A percentile compares a stretch with the other conserved stretches of the same genome.
phyloP scores from a whole-genome alignment of 2,113 vertebrate genomes.

The Choloepus hoffmanni region DNA sequence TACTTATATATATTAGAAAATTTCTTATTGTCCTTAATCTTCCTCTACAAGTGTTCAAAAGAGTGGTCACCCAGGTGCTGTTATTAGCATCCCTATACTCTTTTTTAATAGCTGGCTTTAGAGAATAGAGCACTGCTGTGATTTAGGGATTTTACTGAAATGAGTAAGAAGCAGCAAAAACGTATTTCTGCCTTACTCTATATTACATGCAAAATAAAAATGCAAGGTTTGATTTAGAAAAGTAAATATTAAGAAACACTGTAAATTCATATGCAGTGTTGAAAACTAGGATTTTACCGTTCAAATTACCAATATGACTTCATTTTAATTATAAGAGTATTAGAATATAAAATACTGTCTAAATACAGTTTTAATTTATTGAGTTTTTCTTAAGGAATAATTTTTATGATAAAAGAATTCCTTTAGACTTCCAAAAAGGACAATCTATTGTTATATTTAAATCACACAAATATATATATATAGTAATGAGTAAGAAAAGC shows the following conservation, averaged over 20 bases:
- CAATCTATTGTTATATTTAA: neutral
- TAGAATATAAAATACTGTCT: neutral
- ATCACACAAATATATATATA: too few species aligned
- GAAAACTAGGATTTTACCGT: neutral
- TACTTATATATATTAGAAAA: neutral
- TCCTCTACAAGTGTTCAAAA: neutral
- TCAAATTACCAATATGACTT: neutral
- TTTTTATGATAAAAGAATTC: neutral
- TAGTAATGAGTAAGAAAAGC: neutral
- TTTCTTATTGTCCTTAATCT: neutral
- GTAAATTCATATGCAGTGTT: neutral
- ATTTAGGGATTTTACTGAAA: neutral
- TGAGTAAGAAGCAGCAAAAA: neutral
- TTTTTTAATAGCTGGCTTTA: neutral
- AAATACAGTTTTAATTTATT: neutral
- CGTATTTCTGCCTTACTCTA: neutral
- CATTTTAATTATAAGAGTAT: neutral
- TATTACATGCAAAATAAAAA: neutral
- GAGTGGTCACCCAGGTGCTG: neutral
- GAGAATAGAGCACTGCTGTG: neutral
- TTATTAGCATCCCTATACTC: neutral
- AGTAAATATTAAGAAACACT: neutral
- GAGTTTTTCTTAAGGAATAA: neutral
- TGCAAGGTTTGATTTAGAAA: neutral
- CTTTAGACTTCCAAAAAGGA: neutral